These are phyloP conservation scores for Timandra comae DNA, from an alignment of 2,888 invertebrate species.

Conservation along the genomic window DNA sequence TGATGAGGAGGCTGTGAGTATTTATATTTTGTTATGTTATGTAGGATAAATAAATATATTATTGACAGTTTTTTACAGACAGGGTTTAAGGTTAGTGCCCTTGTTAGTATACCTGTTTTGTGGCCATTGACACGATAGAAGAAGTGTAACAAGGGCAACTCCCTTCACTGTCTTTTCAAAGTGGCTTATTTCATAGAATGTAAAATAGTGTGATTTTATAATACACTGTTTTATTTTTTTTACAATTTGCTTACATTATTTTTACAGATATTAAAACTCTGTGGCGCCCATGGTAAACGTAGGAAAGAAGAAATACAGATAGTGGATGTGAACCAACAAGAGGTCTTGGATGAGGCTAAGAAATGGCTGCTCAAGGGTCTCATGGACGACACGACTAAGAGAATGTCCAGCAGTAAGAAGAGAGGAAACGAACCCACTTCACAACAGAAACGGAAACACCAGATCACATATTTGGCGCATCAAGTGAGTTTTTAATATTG, in stretches of 20 bases:
- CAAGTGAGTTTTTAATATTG: slow-evolving; percentile 71
- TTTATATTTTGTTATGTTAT: neutral
- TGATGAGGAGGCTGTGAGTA: slow-evolving; percentile 68
- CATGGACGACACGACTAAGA: slow-evolving; percentile 80
- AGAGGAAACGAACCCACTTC: slow-evolving; percentile 78
- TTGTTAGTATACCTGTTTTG: too few relatives aligned
- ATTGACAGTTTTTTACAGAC: neutral
- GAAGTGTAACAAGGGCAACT: too few relatives aligned
- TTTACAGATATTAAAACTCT: slow-evolving; percentile 81
- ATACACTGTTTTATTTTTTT: too few relatives aligned
- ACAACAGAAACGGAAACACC: slow-evolving; percentile 91
- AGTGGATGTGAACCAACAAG: slow-evolving; percentile 88
- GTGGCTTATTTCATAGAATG: too few relatives aligned
- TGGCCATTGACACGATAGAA: too few relatives aligned
- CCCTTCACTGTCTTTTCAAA: too few relatives aligned
- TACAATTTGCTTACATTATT: too few relatives aligned
- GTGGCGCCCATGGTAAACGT: slow-evolving; percentile 80
- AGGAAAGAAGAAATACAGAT: slow-evolving; percentile 82
- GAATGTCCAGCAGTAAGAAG: slow-evolving; percentile 71
- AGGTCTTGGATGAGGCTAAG: slow-evolving; percentile 86
- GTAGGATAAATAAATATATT: neutral
- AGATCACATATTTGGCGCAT: slow-evolving; percentile 96
- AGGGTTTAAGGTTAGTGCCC: too few relatives aligned
- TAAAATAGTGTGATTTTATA: too few relatives aligned
- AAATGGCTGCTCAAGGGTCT: slow-evolving; percentile 89